Evolutionary conservation across 2,113 vertebrate genomes (phyloP).

Genomic region (Varanus salvator): DNA sequence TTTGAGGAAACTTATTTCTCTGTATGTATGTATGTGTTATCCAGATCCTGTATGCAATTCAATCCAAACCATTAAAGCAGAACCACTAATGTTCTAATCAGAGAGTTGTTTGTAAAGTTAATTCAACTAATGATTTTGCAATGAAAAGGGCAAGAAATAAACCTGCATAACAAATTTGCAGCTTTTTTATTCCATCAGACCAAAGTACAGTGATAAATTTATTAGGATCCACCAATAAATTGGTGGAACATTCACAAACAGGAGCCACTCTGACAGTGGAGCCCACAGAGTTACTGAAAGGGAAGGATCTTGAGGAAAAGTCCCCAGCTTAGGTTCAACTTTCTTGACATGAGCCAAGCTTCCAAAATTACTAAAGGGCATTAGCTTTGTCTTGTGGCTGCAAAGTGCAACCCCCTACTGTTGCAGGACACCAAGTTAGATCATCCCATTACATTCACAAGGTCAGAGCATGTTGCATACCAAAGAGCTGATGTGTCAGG

Average conservation of each 20-base stretch:
- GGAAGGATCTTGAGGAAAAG: too few species aligned
- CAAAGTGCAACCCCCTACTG: too few species aligned
- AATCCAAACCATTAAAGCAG: not conserved
- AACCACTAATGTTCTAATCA: not conserved
- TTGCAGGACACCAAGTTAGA: too few species aligned
- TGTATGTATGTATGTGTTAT: not conserved
- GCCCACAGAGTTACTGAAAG: too few species aligned
- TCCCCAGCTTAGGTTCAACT: too few species aligned
- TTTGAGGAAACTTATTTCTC: not conserved
- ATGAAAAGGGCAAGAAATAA: not conserved
- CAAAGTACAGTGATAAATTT: not conserved
- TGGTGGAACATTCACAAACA: not conserved
- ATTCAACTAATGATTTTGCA: not conserved
- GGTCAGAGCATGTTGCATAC: slow-evolving; percentile 31
- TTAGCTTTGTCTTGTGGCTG: too few species aligned
- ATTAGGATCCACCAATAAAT: not conserved
- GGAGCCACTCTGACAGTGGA: too few species aligned
- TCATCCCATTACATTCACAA: slow-evolving; percentile 24
- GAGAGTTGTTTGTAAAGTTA: not conserved
- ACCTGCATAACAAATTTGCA: not conserved
- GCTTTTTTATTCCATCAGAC: not conserved
- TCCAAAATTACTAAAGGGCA: too few species aligned
- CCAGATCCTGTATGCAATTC: not conserved
- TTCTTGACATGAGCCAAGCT: too few species aligned
- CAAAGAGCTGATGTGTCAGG: slow-evolving; percentile 25